These are phyloP conservation scores for Cheumatopsyche charites DNA, from an alignment of 1,140 invertebrate genomes.

Conservation along the genomic window DNA sequence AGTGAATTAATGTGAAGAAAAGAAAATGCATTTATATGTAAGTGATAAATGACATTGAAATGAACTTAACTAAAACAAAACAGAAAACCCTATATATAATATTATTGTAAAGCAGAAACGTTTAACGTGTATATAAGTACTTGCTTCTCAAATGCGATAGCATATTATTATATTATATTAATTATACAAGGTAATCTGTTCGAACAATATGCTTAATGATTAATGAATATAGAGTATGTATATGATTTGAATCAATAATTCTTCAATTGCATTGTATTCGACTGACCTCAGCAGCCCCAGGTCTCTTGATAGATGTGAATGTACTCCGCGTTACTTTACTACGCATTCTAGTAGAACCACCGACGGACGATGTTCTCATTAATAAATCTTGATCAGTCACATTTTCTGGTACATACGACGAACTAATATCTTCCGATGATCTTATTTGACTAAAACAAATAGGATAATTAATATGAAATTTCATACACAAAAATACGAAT, in stretches of 20 bases:
- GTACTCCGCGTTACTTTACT: conserved; percentile 52
- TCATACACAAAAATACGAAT: too few species aligned
- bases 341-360: conserved; percentile 53
- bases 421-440: conserved; percentile 64
- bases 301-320: conserved; percentile 57
- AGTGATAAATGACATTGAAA: too few species aligned
- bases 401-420: conserved; percentile 61
- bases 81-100: too few species aligned
- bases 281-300: conserved; percentile 59
- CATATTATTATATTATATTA: too few species aligned
- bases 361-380: conserved; percentile 61
- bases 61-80: too few species aligned
- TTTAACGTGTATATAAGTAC: too few species aligned
- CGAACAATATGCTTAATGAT: too few species aligned
- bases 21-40: too few species aligned
- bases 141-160: too few species aligned
- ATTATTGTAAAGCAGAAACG: too few species aligned
- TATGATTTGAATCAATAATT: background rate
- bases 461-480: background rate
- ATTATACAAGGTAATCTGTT: too few species aligned
- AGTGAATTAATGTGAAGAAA: too few species aligned
- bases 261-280: conserved; percentile 26
- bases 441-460: conserved; percentile 59
- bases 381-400: conserved; percentile 55
- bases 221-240: background rate